phyloP scores from a whole-genome alignment of 2,113 vertebrate genomes.

The Gnathonemus longibarbis region DNA sequence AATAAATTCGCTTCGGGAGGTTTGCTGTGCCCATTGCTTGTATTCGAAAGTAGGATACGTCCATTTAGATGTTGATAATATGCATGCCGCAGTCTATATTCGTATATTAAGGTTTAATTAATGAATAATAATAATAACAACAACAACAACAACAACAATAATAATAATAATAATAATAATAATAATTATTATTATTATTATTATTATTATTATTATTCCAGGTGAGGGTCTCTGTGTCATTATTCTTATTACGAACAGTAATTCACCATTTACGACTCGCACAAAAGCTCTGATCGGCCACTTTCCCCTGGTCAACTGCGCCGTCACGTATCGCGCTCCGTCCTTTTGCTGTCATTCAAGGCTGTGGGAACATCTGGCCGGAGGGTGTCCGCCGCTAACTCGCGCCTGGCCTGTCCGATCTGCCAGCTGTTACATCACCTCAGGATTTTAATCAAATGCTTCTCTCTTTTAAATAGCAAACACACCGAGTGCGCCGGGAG shows the following conservation, averaged over 20 bases:
- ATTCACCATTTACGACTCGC: neutral
- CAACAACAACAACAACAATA: too few species aligned
- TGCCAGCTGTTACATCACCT: constrained; percentile 22
- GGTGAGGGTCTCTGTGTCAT: neutral
- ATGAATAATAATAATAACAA: too few species aligned
- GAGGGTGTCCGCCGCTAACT: neutral
- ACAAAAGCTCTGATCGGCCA: neutral
- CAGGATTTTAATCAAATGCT: constrained; percentile 6
- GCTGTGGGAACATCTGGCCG: constrained; percentile 7
- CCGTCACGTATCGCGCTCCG: neutral
- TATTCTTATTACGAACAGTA: neutral
- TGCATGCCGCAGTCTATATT: neutral
- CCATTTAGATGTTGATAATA: neutral
- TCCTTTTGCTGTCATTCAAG: neutral
- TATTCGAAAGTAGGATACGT: neutral
- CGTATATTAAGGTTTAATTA: neutral
- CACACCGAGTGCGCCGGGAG: neutral
- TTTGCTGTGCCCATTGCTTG: neutral
- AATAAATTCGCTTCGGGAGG: neutral
- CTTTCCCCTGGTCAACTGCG: neutral
- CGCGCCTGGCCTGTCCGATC: neutral
- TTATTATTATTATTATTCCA: neutral
- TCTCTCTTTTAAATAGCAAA: neutral
- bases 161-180: too few species aligned
- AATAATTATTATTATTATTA: neutral